Conservation (phyloP, 2,113 vertebrate species). For the Chloropsis hardwickii region DNA sequence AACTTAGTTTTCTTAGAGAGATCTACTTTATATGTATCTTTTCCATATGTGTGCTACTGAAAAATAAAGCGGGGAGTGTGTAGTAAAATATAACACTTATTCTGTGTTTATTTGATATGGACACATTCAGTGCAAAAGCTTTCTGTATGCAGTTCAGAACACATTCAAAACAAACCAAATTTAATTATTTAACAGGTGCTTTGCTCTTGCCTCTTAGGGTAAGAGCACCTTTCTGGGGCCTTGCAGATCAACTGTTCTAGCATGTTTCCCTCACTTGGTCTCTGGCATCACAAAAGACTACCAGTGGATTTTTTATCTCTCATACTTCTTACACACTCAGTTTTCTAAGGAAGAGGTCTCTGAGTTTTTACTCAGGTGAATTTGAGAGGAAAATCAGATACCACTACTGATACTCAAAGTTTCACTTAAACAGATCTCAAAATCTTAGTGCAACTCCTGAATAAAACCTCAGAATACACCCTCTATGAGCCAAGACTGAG, state of each 20-base stretch:
- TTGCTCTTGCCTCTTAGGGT: background rate
- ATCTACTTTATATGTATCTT: background rate
- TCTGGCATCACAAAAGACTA: background rate
- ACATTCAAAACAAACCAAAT: background rate
- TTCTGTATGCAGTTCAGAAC: background rate
- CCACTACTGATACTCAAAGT: background rate
- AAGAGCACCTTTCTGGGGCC: background rate
- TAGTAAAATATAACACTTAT: background rate
- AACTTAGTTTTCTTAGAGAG: background rate
- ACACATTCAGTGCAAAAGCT: background rate
- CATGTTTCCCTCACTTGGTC: background rate
- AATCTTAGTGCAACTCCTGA: background rate
- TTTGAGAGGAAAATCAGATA: background rate
- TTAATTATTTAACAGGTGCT: background rate
- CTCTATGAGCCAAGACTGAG: background rate
- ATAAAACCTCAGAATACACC: background rate
- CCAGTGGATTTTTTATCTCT: background rate
- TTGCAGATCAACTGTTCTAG: background rate
- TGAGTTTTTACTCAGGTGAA: background rate
- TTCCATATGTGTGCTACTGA: rapidly evolving
- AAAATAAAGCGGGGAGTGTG: background rate
- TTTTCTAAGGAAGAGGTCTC: background rate
- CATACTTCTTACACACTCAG: rapidly evolving
- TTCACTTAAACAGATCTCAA: background rate
- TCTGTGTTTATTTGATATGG: background rate